phyloP scores from a whole-genome alignment of 2,113 vertebrate genomes.

The Ptilorrhoa leucosticta region DNA sequence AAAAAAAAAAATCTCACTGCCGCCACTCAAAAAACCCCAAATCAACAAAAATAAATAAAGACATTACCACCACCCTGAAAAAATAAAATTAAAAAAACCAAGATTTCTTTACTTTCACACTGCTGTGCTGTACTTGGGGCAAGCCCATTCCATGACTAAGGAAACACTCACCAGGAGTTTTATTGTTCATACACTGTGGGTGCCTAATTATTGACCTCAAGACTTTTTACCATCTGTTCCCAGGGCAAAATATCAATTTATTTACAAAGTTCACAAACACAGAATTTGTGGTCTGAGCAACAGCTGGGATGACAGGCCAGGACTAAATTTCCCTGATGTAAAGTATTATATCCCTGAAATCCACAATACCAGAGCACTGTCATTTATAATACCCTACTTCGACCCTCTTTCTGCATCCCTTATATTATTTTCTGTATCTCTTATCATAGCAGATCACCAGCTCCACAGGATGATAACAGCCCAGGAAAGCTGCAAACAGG shows the following conservation, averaged over 20 bases:
- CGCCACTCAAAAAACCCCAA: neutral
- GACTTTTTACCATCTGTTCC: neutral
- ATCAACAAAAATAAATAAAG: neutral
- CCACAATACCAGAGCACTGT: neutral
- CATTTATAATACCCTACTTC: neutral
- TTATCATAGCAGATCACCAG: neutral
- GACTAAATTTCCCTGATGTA: neutral
- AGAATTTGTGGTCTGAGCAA: neutral
- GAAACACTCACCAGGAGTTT: neutral
- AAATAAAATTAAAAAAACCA: fast-evolving
- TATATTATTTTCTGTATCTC: neutral
- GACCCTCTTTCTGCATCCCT: neutral
- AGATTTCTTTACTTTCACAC: neutral
- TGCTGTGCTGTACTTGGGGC: neutral
- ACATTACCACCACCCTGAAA: fast-evolving
- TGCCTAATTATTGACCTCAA: neutral
- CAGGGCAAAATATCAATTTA: neutral
- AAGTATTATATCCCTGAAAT: neutral
- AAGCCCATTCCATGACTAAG: neutral
- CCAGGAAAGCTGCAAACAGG: neutral
- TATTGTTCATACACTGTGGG: neutral
- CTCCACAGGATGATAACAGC: neutral
- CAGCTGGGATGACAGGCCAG: neutral
- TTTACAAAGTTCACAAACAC: neutral
- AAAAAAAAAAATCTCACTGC: too few species aligned